Percentiles rank a stretch among this genome's conserved stretches.
Conservation (phyloP, 2,113 vertebrate species). For the Indicator maculatus region DNA sequence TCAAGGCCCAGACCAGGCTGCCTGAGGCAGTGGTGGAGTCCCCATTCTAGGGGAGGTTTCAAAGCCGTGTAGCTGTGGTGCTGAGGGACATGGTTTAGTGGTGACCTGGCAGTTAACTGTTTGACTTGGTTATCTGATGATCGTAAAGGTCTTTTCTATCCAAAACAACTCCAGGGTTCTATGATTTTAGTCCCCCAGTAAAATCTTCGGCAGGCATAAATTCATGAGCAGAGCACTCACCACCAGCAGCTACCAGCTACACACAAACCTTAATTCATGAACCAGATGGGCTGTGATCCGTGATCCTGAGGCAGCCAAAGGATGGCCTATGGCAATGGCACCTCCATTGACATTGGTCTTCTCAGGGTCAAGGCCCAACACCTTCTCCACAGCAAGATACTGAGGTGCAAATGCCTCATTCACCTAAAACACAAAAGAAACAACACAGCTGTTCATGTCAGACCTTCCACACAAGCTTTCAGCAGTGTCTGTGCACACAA, state of each 20-base stretch:
- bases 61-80: no score
- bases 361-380: constrained; percentile 85
- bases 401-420: constrained; percentile 97
- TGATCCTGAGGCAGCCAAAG: constrained; percentile 88
- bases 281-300: constrained; percentile 92
- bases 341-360: constrained; percentile 92
- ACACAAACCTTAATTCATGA: constrained; percentile 87
- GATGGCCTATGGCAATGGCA: constrained; percentile 94
- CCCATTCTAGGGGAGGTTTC: no score
- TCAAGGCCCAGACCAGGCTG: no score
- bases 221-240: rapidly evolving
- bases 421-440: constrained; percentile 77
- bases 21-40: no score
- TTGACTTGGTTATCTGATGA: no score
- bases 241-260: rapidly evolving
- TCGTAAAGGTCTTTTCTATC: no score
- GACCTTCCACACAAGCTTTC: background rate
- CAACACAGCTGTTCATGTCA: rapidly evolving
- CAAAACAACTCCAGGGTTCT: no score
- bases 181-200: background rate
- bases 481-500: rapidly evolving
- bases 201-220: background rate
- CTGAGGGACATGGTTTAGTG: no score
- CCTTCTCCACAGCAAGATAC: constrained; percentile 88
- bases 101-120: no score